Conservation (phyloP, 1,140 invertebrate genomes). For the Drosophila biarmipes region DNA sequence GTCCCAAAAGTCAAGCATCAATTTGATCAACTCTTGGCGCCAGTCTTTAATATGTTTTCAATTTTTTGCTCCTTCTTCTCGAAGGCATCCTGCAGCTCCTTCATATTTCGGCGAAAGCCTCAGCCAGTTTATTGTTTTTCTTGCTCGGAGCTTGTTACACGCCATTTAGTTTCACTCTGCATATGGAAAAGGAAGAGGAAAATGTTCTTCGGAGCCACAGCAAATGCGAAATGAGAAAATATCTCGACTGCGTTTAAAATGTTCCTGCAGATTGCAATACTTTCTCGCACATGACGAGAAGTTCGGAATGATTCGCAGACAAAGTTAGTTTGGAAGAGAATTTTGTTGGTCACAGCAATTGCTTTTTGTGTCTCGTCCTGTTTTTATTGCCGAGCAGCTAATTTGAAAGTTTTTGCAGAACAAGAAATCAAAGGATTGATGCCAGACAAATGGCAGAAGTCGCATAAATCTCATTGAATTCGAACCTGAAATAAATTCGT, state of each 20-base stretch:
- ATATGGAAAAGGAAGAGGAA: conserved; percentile 43
- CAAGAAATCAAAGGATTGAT: conserved; percentile 54
- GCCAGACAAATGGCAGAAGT: conserved; percentile 28
- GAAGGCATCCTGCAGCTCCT: not conserved
- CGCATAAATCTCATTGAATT: conserved; percentile 2
- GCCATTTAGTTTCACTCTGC: conserved; percentile 72
- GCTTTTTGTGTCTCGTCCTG: conserved; percentile 47
- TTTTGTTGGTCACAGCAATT: conserved; percentile 58
- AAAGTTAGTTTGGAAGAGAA: conserved; percentile 49
- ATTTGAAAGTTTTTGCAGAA: conserved; percentile 62
- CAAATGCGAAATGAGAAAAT: conserved; percentile 55
- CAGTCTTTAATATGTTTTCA: conserved; percentile 76
- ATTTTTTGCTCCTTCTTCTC: conserved; percentile 19
- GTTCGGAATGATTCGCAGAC: conserved; percentile 25
- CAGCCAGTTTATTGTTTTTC: conserved; percentile 29
- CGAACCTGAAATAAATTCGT: not conserved
- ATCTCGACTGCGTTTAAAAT: conserved; percentile 37
- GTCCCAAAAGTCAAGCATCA: conserved; percentile 75
- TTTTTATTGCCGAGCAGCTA: conserved; percentile 58
- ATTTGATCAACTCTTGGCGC: conserved; percentile 79
- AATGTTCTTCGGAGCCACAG: conserved; percentile 43
- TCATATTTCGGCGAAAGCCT: conserved; percentile 16
- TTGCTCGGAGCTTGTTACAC: conserved; percentile 61
- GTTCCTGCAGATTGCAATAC: conserved; percentile 33
- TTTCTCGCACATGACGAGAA: conserved; percentile 42